Evolutionary conservation across 2,888 invertebrate species (phyloP).

Genomic region (Clivina fossor): DNA sequence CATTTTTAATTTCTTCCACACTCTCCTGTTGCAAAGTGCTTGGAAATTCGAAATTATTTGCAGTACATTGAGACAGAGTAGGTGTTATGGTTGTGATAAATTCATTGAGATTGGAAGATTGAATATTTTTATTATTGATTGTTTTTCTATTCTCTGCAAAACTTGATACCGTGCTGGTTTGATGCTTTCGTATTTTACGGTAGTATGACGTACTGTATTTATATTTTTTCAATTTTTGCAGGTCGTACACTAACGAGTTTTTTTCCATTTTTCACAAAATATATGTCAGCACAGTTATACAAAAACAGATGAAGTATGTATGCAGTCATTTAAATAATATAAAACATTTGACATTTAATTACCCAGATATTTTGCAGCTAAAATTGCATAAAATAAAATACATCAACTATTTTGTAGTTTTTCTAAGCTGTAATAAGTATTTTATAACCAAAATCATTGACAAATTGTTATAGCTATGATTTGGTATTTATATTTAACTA

Average conservation of each 20-base stretch:
- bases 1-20: not conserved
- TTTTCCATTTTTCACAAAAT: not conserved
- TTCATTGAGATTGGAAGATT: not conserved
- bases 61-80: too few relatives aligned
- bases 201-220: constrained; percentile 4
- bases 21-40: too few relatives aligned
- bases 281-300: not conserved
- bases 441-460: constrained; percentile 1
- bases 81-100: not conserved
- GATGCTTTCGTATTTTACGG: constrained; percentile 4
- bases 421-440: not conserved
- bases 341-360: not conserved
- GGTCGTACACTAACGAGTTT: not conserved
- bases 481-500: constrained; percentile 2
- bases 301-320: not conserved
- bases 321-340: too few relatives aligned
- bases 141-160: not conserved
- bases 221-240: constrained; percentile 7
- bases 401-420: not conserved
- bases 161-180: not conserved
- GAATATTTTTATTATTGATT: constrained; percentile 2
- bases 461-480: not conserved
- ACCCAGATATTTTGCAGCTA: constrained; percentile 2
- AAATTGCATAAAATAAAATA: not conserved
- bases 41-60: too few relatives aligned